These are phyloP conservation scores for Paradisaea rubra DNA, from an alignment of 2,113 vertebrate genomes.

Conservation along the genomic window DNA sequence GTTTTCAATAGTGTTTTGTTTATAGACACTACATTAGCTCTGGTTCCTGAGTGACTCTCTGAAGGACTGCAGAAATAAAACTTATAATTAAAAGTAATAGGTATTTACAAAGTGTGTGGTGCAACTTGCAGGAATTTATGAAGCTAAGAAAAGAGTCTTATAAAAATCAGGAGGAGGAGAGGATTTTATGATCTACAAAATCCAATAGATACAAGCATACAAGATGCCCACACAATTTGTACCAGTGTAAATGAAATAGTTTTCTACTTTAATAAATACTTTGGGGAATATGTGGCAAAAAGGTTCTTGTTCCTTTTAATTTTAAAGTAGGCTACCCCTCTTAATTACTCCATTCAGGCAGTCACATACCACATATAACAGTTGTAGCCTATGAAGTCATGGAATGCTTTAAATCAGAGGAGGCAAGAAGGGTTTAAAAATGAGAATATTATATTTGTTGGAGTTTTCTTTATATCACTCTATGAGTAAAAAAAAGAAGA, in stretches of 20 bases:
- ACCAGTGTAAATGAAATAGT: background rate
- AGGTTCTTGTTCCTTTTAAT: background rate
- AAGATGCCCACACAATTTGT: background rate
- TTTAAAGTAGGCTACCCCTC: background rate
- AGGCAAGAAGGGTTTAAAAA: background rate
- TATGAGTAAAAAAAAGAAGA: background rate
- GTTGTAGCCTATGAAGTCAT: slow-evolving; percentile 25
- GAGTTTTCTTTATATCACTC: background rate
- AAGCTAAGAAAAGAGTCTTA: background rate
- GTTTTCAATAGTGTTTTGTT: background rate
- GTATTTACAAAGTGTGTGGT: background rate
- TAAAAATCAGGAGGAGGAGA: background rate
- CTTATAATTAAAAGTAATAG: background rate
- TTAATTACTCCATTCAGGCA: background rate
- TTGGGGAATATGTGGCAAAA: background rate
- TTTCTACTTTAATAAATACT: slow-evolving; percentile 6
- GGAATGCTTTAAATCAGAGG: slow-evolving; percentile 18
- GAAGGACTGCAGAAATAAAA: background rate
- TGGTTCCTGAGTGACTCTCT: background rate
- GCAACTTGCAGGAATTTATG: background rate
- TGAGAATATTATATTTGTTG: background rate
- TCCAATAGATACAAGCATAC: background rate
- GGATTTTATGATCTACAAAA: slow-evolving; percentile 4
- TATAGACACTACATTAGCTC: background rate
- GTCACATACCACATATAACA: background rate